These are phyloP conservation scores for Patiria miniata DNA, from an alignment of 35 echinoderm and acorn worm genomes.

Conservation along the genomic window DNA sequence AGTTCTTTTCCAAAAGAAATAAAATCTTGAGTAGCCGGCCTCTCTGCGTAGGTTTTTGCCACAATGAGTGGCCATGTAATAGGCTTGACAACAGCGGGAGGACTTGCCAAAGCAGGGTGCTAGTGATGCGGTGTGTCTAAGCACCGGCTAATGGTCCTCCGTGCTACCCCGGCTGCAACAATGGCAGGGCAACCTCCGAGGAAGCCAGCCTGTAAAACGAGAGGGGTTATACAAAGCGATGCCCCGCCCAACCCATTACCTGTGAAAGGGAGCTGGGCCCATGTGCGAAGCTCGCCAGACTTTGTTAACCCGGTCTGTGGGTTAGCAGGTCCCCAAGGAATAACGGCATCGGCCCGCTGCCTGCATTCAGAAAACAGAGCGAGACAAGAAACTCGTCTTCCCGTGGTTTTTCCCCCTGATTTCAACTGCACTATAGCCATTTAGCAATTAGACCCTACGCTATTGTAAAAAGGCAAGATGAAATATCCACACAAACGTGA, in stretches of 20 bases:
- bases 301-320: slow-evolving; percentile 17
- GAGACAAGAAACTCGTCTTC: too few species aligned
- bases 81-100: slow-evolving; percentile 2
- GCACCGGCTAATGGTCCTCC: neutral
- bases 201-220: slow-evolving; percentile 23
- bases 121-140: neutral
- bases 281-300: neutral
- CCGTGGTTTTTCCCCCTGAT: too few species aligned
- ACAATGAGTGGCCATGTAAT: slow-evolving; percentile 7
- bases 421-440: too few species aligned
- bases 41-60: neutral
- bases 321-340: neutral
- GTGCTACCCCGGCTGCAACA: neutral
- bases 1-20: slow-evolving; percentile 1
- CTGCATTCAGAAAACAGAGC: too few species aligned
- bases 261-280: slow-evolving; percentile 15
- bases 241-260: slow-evolving; percentile 31
- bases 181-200: slow-evolving; percentile 3
- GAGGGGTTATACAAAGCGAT: slow-evolving; percentile 18
- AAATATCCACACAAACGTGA: too few species aligned
- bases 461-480: too few species aligned
- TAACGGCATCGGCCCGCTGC: neutral
- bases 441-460: too few species aligned
- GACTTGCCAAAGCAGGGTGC: neutral
- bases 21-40: slow-evolving; percentile 30